These are phyloP conservation scores for Anniella stebbinsi DNA, from an alignment of 2,797 vertebrate genomes.

Conservation along the genomic window DNA sequence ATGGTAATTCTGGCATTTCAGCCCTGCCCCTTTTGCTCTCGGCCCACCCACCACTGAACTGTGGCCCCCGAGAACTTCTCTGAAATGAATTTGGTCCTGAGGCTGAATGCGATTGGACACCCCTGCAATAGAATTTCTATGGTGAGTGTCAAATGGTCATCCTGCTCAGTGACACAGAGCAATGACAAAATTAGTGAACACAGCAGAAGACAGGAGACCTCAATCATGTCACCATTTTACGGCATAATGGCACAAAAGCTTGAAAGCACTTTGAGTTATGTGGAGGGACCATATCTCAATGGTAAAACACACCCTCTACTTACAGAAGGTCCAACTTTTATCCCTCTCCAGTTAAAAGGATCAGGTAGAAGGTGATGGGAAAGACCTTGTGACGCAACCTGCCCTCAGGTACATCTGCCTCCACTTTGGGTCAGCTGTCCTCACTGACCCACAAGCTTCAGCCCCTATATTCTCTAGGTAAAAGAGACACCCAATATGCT, in stretches of 20 bases:
- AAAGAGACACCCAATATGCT: too few species aligned
- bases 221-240: background rate
- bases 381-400: too few species aligned
- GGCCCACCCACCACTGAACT: too few species aligned
- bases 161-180: background rate
- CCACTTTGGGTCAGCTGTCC: too few species aligned
- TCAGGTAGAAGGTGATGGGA: background rate
- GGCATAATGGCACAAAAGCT: background rate
- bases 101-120: too few species aligned
- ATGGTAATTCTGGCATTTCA: too few species aligned
- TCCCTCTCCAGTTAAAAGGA: background rate
- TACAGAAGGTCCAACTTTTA: background rate
- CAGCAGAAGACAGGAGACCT: background rate
- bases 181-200: background rate
- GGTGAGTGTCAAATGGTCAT: slow-evolving; percentile 53
- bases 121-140: slow-evolving; percentile 47
- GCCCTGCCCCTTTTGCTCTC: too few species aligned
- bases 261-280: background rate
- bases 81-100: too few species aligned
- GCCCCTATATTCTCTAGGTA: too few species aligned
- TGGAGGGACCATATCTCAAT: background rate
- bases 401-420: too few species aligned
- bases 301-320: background rate
- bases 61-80: too few species aligned
- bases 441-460: too few species aligned